phyloP scores from a whole-genome alignment of 2,113 vertebrate species.

The Nicator chloris region DNA sequence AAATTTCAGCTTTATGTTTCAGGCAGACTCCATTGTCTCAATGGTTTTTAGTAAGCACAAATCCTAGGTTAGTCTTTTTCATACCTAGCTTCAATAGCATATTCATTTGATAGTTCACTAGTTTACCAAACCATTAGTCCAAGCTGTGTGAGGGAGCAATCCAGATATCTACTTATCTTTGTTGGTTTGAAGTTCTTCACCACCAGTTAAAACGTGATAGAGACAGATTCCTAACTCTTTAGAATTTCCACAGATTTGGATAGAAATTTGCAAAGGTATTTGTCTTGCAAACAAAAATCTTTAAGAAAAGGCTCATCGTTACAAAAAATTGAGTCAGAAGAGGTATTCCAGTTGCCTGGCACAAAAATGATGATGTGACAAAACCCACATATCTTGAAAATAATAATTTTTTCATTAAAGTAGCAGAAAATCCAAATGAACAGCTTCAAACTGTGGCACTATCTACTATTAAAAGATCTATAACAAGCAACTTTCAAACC shows the following conservation, averaged over 20 bases:
- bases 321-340: not conserved
- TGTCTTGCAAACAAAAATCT: not conserved
- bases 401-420: slow-evolving; percentile 63
- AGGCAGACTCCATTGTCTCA: not conserved
- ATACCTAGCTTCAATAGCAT: not conserved
- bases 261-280: not conserved
- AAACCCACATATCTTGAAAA: slow-evolving; percentile 40
- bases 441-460: slow-evolving; percentile 48
- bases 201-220: not conserved
- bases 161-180: not conserved
- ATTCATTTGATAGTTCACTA: not conserved
- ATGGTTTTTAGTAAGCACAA: not conserved
- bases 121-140: not conserved
- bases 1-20: not conserved
- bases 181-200: not conserved
- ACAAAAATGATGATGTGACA: not conserved
- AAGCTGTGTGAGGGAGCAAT: not conserved
- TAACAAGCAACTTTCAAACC: slow-evolving; percentile 63
- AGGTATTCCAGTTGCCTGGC: not conserved
- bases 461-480: slow-evolving; percentile 60
- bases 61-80: not conserved
- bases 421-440: slow-evolving; percentile 44
- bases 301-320: not conserved
- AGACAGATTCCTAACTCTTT: not conserved
- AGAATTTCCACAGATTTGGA: not conserved